Evolutionary conservation across 30 jellyfish, hydroid and myxozoan species (phyloP), one percentile per base, ranked within the genome.

Genomic region (Haliclystus octoradiatus): DNA sequence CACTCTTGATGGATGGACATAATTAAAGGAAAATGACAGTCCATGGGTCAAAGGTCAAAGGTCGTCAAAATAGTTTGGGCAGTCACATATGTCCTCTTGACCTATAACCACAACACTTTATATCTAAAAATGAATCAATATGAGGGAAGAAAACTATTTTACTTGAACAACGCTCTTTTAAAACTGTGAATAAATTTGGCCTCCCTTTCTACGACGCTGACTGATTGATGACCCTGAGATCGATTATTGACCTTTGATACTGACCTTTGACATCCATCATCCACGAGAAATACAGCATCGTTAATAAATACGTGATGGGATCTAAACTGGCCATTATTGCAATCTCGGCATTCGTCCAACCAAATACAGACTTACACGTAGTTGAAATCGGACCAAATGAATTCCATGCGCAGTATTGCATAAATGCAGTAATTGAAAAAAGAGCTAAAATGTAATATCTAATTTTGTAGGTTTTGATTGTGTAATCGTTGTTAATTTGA

Each of bases 311-410:
- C 3, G 79, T 69, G 65, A 69, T 49, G 1, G 79, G 79, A 69
- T 69, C 79, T 15, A 69, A 34, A 49, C 79, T 69, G 3, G 79
- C 79, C 79, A 69, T 34, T 40, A 69, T 1, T 13, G 79, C 79
- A 26, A 69, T 49, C 33, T 69, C 79, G 1, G 68, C 49, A 26
- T 69, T 35, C 25, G 35, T 34, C 79, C 79, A 69, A 34, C 31
- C 50, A 25, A 69, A 69, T 7, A 69, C 79, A 22, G 26, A 31
- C 71, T 34, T 69, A 35, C 79, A 69, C n/a, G 79, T 69, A 2
- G 74, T 28, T 3, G 75, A 33, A 24, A 69, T 69, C 1, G 79
- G 79, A 19, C 79, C 79, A 49, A 33, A 69, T 23, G 79, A 34
- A 49, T 69, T 69, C 79, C 79, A 69, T 2, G 68, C 32, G 26